Conservation (phyloP, 2,113 vertebrate species). For the Spheniscus mendiculus region DNA sequence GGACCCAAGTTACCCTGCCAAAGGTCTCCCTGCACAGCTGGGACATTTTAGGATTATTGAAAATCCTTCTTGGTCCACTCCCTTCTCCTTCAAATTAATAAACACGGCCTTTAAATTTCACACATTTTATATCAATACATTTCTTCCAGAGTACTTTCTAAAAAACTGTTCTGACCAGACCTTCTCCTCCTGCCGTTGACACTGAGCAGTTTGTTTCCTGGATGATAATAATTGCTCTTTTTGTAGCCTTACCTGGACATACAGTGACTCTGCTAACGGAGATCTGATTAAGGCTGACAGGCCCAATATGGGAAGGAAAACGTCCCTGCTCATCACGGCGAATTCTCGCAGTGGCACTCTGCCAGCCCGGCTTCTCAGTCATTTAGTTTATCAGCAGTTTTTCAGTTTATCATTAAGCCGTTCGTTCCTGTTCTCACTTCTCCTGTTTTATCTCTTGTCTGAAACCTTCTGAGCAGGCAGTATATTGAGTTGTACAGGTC, state of each 20-base stretch:
- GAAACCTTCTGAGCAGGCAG: not conserved
- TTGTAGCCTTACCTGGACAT: not conserved
- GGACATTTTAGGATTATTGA: not conserved
- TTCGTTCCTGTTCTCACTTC: not conserved
- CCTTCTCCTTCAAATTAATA: not conserved
- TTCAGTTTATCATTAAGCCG: not conserved
- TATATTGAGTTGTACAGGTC: not conserved
- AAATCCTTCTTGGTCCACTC: not conserved
- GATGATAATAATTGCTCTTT: not conserved
- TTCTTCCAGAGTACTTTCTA: not conserved
- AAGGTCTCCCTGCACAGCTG: not conserved
- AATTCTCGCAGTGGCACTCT: not conserved
- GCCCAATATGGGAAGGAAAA: not conserved
- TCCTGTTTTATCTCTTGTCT: not conserved
- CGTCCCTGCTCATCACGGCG: not conserved
- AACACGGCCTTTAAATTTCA: not conserved
- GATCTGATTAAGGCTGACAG: constrained; percentile 38
- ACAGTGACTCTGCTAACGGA: not conserved
- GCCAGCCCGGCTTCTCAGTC: not conserved
- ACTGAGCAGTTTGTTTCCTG: not conserved
- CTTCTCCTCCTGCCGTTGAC: not conserved
- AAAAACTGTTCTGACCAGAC: not conserved
- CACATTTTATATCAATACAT: not conserved
- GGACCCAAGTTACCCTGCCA: not conserved
- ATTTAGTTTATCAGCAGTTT: constrained; percentile 16